A percentile compares a stretch with the other conserved stretches of the same genome.
phyloP scores from a whole-genome alignment of 2,113 vertebrate species.

The Caretta caretta region DNA sequence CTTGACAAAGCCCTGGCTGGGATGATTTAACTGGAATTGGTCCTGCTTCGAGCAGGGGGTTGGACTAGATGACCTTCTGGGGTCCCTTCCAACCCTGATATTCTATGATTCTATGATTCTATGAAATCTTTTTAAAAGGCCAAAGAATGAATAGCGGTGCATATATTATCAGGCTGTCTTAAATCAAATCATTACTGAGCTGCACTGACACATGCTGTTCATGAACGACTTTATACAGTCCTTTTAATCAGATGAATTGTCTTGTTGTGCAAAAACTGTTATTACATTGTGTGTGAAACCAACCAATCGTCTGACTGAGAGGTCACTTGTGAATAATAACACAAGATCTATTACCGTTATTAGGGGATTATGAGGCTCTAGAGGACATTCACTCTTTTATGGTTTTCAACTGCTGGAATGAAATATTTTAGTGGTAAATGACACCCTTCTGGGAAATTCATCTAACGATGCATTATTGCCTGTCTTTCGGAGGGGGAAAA shows the following conservation, averaged over 20 bases:
- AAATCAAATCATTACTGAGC: conserved; percentile 40
- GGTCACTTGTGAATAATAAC: conserved; percentile 75
- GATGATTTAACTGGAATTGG: too few species aligned
- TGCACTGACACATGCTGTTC: conserved; percentile 49
- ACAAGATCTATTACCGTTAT: conserved; percentile 75
- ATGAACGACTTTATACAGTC: conserved; percentile 50
- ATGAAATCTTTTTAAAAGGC: conserved; percentile 22
- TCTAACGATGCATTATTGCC: conserved; percentile 47
- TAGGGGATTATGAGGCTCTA: conserved; percentile 62
- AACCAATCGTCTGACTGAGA: conserved; percentile 71
- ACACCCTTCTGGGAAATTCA: conserved; percentile 65
- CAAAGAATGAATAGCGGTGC: background rate
- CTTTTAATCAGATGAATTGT: conserved; percentile 72
- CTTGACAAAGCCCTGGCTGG: too few species aligned
- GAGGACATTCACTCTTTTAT: conserved; percentile 72
- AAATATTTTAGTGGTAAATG: conserved; percentile 73
- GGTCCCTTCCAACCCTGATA: too few species aligned
- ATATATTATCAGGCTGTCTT: conserved; percentile 33
- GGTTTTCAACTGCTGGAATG: conserved; percentile 71
- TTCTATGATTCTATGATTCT: too few species aligned
- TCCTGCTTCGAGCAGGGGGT: too few species aligned
- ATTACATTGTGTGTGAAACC: conserved; percentile 67
- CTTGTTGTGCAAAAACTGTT: conserved; percentile 74
- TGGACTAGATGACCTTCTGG: too few species aligned
- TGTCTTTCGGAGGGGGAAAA: background rate